Base-by-base conservation (phyloP, 2,797 vertebrate genomes). In the Rhadinocentrus ornatus region DNA sequence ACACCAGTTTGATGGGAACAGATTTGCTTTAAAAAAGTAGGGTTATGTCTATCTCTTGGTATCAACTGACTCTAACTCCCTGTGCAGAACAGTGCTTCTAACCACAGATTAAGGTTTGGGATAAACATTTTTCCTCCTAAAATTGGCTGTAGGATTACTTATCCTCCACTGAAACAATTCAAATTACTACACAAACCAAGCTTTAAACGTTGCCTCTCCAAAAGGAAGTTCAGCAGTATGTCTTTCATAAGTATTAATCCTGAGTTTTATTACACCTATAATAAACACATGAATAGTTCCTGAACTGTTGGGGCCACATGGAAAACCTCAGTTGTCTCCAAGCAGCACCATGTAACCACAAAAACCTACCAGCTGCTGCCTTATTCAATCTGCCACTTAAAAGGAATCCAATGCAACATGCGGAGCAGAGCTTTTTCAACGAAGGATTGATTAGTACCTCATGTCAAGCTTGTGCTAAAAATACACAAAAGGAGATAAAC, bases 381-480 rank as follows among this genome's bases (percentile, higher is more conserved):
- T 85, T 76, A 82, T 86, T 70, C 82, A 26, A 82, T 84, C 87
- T 81, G 75, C 75, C 71, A 76, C 80, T 89, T 88, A 85, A 91
- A 89, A 81, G 75, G 54, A 85, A 66, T 78, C 71, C 69, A 80
- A 85, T 76, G 77, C 85, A 88, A 87, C 89, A 84, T 86, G 69
- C 24, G 0, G 70, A 76, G 77, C 22, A 0, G 64, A 59, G 44
- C 29, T 71, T 86, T 90, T 83, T 75, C 29, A 75, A 59, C 68
- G 35, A 8, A 15, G 62, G 29, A 24, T 55, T 89, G 82, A 92
- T 88, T 77, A 86, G 84, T 88, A 70, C 83, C 85, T 80, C 63
- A 73, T 89, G 84, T 83, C 72, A 82, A 69, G 31, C 67, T 65
- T 66, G 78, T 71, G 76, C 62, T 83, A 55, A 81, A 86, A 86